Percentiles rank a stretch among this genome's conserved stretches.
Conservation (phyloP, 2,797 vertebrate genomes). For the Melanotaenia trifasciata region DNA sequence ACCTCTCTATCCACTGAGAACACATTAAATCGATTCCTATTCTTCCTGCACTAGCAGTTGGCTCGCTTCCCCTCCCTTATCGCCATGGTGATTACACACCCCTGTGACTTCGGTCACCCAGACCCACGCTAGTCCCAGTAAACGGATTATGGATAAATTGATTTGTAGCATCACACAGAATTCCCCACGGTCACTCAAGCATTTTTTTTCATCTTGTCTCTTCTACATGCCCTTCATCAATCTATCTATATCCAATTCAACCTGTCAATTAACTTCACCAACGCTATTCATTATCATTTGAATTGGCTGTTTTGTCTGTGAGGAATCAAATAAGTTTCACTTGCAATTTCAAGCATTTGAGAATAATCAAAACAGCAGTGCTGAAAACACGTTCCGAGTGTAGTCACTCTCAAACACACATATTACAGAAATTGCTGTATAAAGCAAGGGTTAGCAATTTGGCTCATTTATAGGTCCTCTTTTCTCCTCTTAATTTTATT, state of each 20-base stretch:
- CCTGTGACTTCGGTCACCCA: constrained; percentile 61
- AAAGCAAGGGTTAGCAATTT: constrained; percentile 2
- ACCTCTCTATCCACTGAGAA: constrained; percentile 57
- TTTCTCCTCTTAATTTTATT: neutral
- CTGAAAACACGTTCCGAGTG: constrained; percentile 18
- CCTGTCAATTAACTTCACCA: constrained; percentile 55
- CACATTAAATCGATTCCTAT: constrained; percentile 63
- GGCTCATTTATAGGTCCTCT: neutral
- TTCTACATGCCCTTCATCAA: constrained; percentile 62
- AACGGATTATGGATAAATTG: constrained; percentile 76
- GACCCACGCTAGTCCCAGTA: constrained; percentile 57
- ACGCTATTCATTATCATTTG: constrained; percentile 44
- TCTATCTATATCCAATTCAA: constrained; percentile 70
- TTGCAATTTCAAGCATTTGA: constrained; percentile 30
- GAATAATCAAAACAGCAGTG: constrained; percentile 35
- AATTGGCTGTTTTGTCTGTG: constrained; percentile 35
- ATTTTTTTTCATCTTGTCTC: constrained; percentile 30
- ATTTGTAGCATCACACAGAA: constrained; percentile 72
- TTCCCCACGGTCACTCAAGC: constrained; percentile 53
- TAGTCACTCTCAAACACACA: neutral
- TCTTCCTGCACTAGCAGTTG: constrained; percentile 56
- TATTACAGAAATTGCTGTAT: neutral
- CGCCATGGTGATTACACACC: constrained; percentile 75
- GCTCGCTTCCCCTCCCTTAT: constrained; percentile 67
- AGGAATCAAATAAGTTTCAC: constrained; percentile 42